Conservation (phyloP, 2,113 vertebrate species). For the Amia ocellicauda region DNA sequence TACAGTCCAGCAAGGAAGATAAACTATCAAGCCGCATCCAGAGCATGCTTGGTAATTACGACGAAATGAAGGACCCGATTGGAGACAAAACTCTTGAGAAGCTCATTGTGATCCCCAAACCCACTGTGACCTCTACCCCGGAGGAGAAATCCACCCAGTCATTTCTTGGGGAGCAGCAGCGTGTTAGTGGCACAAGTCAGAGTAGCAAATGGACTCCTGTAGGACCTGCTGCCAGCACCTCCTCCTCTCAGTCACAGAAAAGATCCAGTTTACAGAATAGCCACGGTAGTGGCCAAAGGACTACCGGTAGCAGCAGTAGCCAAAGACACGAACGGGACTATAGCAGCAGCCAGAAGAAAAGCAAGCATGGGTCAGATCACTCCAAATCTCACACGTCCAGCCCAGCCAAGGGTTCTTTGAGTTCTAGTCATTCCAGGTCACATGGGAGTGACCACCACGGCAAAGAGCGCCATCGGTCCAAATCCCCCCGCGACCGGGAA, state of each 20-base stretch:
- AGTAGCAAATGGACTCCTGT: constrained; percentile 96
- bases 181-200: constrained; percentile 72
- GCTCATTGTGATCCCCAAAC: constrained; percentile 76
- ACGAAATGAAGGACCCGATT: constrained; percentile 95
- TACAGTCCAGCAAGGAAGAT: constrained; percentile 93
- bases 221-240: constrained; percentile 78
- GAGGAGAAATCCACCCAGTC: constrained; percentile 82
- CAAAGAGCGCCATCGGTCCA: constrained; percentile 91
- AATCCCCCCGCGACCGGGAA: constrained; percentile 89
- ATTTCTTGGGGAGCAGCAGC: constrained; percentile 85
- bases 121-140: constrained; percentile 75
- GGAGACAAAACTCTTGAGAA: constrained; percentile 87
- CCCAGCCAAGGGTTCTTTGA: constrained; percentile 80
- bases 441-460: constrained; percentile 81
- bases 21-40: constrained; percentile 97
- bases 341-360: constrained; percentile 77
- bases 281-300: constrained; percentile 66
- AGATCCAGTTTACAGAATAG: constrained; percentile 75
- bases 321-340: constrained; percentile 84
- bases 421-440: constrained; percentile 78
- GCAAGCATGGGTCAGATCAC: constrained; percentile 89
- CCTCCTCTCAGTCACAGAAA: constrained; percentile 80
- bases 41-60: constrained; percentile 98
- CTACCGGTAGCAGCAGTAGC: constrained; percentile 56
- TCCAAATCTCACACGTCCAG: constrained; percentile 85